Percentiles rank a stretch among this genome's conserved stretches.
Evolutionary conservation across 1,140 invertebrate genomes (phyloP).

Genomic region (Forficula auricularia): DNA sequence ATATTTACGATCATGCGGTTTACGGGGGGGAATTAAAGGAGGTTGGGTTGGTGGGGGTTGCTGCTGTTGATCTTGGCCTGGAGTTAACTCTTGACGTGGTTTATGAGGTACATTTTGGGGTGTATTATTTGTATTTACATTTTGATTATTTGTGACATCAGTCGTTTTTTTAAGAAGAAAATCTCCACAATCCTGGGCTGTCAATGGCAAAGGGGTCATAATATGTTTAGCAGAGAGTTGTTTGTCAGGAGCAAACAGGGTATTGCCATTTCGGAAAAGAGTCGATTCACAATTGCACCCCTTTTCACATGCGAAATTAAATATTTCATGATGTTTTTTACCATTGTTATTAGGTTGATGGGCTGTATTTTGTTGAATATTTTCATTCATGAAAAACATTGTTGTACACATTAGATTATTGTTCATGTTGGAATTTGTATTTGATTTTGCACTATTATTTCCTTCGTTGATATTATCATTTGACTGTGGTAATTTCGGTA

Average conservation of each 20-base stretch:
- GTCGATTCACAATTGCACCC: slow-evolving; percentile 12
- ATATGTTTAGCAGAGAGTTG: slow-evolving; percentile 24
- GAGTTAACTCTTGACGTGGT: slow-evolving; percentile 19
- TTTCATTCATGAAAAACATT: slow-evolving; percentile 13
- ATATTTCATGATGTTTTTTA: slow-evolving; percentile 7
- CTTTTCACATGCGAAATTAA: slow-evolving; percentile 10
- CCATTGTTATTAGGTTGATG: slow-evolving; percentile 4
- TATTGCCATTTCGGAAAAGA: slow-evolving; percentile 8
- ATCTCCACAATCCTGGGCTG: slow-evolving; percentile 57
- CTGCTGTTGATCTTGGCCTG: slow-evolving; percentile 2
- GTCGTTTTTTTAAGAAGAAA: slow-evolving; percentile 9
- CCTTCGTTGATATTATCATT: slow-evolving; percentile 1
- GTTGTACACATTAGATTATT: slow-evolving; percentile 13
- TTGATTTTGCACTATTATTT: slow-evolving; percentile 1
- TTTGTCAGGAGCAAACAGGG: slow-evolving; percentile 10
- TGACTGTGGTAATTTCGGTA: slow-evolving; percentile 1
- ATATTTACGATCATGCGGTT: not conserved
- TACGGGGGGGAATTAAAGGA: not conserved
- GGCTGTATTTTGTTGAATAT: slow-evolving; percentile 7
- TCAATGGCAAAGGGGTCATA: slow-evolving; percentile 48
- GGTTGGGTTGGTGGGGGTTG: slow-evolving; percentile 3
- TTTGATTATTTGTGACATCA: not conserved
- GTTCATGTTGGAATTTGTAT: slow-evolving; percentile 6
- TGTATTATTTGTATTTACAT: no score
- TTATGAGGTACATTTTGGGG: slow-evolving; percentile 6